A percentile compares a stretch with the other conserved stretches of the same genome.
Evolutionary conservation across 92 coral and sea anemone genomes (phyloP).

Genomic region (Paragorgia papillata): DNA sequence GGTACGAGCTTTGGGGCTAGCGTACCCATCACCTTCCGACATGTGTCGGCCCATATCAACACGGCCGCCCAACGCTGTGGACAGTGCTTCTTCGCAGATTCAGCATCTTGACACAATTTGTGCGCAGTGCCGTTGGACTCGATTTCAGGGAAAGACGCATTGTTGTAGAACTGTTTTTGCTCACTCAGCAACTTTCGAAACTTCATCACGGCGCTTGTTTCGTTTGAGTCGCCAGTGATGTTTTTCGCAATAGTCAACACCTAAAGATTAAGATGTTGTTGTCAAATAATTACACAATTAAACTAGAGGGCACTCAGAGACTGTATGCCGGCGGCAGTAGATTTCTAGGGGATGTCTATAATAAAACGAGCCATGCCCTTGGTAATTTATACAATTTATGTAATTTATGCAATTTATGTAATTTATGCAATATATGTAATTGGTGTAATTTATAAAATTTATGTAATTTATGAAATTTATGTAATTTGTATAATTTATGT

Average conservation of each 20-base stretch:
- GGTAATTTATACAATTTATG: too few species aligned
- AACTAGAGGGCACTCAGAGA: too few species aligned
- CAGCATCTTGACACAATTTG: slow-evolving; percentile 62
- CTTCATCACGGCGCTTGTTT: slow-evolving; percentile 58
- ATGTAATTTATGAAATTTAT: too few species aligned
- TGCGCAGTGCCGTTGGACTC: slow-evolving; percentile 80
- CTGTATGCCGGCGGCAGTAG: too few species aligned
- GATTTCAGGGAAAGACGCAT: slow-evolving; percentile 75
- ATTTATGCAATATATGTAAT: too few species aligned
- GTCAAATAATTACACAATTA: too few species aligned
- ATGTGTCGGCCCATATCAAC: slow-evolving; percentile 64
- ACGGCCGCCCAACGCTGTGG: slow-evolving; percentile 61
- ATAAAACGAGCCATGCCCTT: too few species aligned
- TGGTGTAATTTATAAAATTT: too few species aligned
- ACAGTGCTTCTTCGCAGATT: slow-evolving; percentile 69
- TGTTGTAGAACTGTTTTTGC: slow-evolving; percentile 75
- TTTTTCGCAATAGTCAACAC: slow-evolving; percentile 64
- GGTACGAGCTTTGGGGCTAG: slow-evolving; percentile 73
- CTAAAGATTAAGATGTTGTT: too few species aligned
- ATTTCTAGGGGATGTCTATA: too few species aligned
- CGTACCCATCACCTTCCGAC: slow-evolving; percentile 77
- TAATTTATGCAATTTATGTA: too few species aligned
- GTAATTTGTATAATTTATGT: too few species aligned
- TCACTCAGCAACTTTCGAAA: slow-evolving; percentile 65
- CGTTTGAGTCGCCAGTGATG: slow-evolving; percentile 57